These are phyloP conservation scores for Pocota personata DNA, from an alignment of 2,888 invertebrate species.

Conservation along the genomic window DNA sequence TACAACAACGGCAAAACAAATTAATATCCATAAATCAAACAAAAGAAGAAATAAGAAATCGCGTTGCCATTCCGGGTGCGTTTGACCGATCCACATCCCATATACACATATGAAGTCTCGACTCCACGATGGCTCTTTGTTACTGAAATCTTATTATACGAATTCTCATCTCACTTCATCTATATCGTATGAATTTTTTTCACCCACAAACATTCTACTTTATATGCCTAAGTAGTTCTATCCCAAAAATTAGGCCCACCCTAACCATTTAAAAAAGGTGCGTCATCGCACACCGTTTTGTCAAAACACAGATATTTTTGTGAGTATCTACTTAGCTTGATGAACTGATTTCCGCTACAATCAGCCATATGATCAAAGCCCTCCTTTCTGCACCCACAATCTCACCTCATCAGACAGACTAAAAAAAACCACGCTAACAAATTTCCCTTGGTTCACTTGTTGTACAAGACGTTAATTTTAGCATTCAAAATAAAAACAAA, in stretches of 20 bases:
- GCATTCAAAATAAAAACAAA: conserved; percentile 58
- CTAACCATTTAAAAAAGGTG: conserved; percentile 13
- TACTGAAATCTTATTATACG: conserved; percentile 22
- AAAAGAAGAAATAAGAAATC: background rate
- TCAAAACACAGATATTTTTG: background rate
- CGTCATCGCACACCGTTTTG: conserved; percentile 27
- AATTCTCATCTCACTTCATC: background rate
- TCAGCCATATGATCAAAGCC: conserved; percentile 16
- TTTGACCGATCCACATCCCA: conserved; percentile 13
- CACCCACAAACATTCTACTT: background rate
- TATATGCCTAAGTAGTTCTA: background rate
- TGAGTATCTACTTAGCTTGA: conserved; percentile 5
- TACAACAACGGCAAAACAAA: conserved; percentile 3
- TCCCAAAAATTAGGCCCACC: background rate
- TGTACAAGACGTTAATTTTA: conserved; percentile 51
- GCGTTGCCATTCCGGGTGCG: background rate
- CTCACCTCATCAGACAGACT: background rate
- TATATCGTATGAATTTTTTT: background rate
- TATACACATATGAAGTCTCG: background rate
- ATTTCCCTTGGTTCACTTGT: conserved; percentile 54
- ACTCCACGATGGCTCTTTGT: conserved; percentile 12
- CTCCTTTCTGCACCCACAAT: background rate
- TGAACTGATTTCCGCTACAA: conserved; percentile 36
- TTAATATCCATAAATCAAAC: conserved; percentile 23
- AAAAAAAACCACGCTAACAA: conserved; percentile 31